Conservation (phyloP, 1,140 invertebrate species). For the Chionoecetes opilio region DNA sequence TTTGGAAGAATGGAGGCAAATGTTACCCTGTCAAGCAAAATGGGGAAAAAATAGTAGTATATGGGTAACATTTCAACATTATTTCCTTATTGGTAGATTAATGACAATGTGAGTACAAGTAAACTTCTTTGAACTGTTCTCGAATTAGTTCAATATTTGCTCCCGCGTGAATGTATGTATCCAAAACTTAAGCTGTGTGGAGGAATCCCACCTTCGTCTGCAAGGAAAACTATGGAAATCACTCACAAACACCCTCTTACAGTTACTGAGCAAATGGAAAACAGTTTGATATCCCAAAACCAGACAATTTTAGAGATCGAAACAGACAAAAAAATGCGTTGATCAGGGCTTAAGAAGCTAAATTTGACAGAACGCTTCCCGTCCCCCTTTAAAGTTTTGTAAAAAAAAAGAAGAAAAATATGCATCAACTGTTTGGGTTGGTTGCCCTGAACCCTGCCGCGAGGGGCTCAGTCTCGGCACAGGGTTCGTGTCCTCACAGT, state of each 20-base stretch:
- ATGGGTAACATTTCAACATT: not conserved
- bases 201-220: not conserved
- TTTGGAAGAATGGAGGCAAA: no score
- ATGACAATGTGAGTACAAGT: not conserved
- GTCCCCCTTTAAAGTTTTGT: not conserved
- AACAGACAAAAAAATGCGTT: not conserved
- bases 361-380: not conserved
- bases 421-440: constrained; percentile 4
- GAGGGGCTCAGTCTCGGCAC: constrained; percentile 74
- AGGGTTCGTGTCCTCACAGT: constrained; percentile 25
- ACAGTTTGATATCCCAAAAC: not conserved
- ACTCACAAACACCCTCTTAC: not conserved
- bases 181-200: not conserved
- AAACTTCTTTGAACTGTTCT: not conserved
- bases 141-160: not conserved
- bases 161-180: not conserved
- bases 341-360: not conserved
- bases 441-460: constrained; percentile 55
- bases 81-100: not conserved
- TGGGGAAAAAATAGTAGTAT: no score
- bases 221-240: not conserved
- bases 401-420: no score
- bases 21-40: no score
- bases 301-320: constrained; percentile 3
- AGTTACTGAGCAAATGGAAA: not conserved